Evolutionary conservation across 2,888 invertebrate species (phyloP).

Genomic region (Drosophila greeni): DNA sequence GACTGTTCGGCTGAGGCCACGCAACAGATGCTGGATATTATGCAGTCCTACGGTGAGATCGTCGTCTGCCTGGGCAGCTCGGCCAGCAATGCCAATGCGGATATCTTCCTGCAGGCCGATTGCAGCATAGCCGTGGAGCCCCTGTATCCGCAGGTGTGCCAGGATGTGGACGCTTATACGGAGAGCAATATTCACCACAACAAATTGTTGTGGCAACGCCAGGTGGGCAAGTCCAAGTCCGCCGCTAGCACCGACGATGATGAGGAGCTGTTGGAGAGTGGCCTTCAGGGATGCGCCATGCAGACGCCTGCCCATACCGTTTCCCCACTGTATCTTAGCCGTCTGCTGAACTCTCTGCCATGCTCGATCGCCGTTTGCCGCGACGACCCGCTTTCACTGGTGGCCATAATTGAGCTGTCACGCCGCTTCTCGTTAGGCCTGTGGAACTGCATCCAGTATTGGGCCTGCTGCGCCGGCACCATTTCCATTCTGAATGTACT

Average conservation of each 20-base stretch:
- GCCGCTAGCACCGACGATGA: conserved; percentile 18
- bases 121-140: conserved; percentile 95
- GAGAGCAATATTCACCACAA: conserved; percentile 78
- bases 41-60: conserved; percentile 97
- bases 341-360: conserved; percentile 90
- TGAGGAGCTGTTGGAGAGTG: conserved; percentile 69
- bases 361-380: conserved; percentile 89
- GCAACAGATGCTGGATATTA: conserved; percentile 94
- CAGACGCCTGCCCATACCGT: conserved; percentile 76
- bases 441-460: conserved; percentile 79
- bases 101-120: conserved; percentile 96
- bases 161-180: conserved; percentile 77
- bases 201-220: conserved; percentile 69
- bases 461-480: conserved; percentile 80
- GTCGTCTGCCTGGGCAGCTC: conserved; percentile 96
- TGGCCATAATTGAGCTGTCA: conserved; percentile 78
- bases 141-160: conserved; percentile 89
- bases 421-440: conserved; percentile 78
- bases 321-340: conserved; percentile 89
- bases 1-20: conserved; percentile 97
- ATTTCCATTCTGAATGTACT: conserved; percentile 80
- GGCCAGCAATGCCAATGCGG: conserved; percentile 91
- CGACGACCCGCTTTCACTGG: conserved; percentile 78
- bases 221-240: conserved; percentile 46
- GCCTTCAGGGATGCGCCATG: conserved; percentile 71